Base-by-base conservation (phyloP, 1,140 invertebrate genomes). In the Lutraria rhynchaena region DNA sequence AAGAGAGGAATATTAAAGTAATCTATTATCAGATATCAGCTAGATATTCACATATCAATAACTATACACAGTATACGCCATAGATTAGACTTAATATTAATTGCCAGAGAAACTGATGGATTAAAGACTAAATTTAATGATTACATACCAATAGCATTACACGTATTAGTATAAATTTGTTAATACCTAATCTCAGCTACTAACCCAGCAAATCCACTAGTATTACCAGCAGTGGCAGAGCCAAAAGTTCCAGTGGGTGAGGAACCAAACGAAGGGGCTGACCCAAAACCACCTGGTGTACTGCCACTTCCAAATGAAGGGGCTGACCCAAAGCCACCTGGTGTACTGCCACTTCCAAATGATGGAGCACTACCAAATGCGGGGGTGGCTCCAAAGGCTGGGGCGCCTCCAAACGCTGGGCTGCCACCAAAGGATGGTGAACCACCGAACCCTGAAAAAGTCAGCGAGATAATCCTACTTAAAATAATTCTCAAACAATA, bases 361-460 rank as follows among this genome's bases (percentile, higher is more conserved):
- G 74, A 60, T 65, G 82, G 78, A 24, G 71, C 22, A 22, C 31
- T 57, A 9, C 81, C 77, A 85, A 89, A 89, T 19, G 81, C 49
- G 51, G 86, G 83, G 4, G 78, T 19, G 5, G 81, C 46, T 58
- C 85, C 87, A 86, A 88, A 86, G 24, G 80, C 63, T 35, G 85
- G 82, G 19, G 83, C 51, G n/a, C 67, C 75, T 24, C 87, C 87
- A 85, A 88, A 90, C 22, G 81, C 55, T 58, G 85, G 86, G 61
- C 46, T 51, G n/a, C 61, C 63, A 13, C 87, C 87, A 83, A 88
- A 90, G 17, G 84, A 31, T 57, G 85, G 85, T 7, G 74, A 31
- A 17, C 65, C 35, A 53, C 85, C 87, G 86, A 86, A 89, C 11
- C 71, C 87, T n/a, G n/a, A n/a, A n/a, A n/a, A n/a, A n/a, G n/a